A percentile compares a stretch with the other conserved stretches of the same genome.
phyloP scores from a whole-genome alignment of 2,113 vertebrate species.

The Mola mola region DNA sequence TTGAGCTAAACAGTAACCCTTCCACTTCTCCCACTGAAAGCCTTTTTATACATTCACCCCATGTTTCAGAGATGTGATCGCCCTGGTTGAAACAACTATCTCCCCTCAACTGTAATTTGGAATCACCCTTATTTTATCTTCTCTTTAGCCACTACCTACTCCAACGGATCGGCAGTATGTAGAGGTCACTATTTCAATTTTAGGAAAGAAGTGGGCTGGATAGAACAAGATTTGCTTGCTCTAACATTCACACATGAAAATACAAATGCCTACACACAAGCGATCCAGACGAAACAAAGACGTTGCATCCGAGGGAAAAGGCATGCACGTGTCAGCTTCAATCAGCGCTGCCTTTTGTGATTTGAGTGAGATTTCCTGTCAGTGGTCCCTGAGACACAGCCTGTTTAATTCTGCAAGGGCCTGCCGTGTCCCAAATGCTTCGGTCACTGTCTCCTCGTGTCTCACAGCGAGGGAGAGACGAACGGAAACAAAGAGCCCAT shows the following conservation, averaged over 20 bases:
- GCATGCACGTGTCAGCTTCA: conserved; percentile 75
- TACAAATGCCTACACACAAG: conserved; percentile 46
- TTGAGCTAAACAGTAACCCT: conserved; percentile 74
- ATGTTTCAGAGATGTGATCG: conserved; percentile 22
- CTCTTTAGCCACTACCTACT: conserved; percentile 39
- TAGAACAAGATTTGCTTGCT: conserved; percentile 1
- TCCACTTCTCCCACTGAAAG: conserved; percentile 52
- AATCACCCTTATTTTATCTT: conserved; percentile 45
- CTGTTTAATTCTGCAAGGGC: conserved; percentile 76
- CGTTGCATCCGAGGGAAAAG: conserved; percentile 59
- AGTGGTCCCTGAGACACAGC: conserved; percentile 56
- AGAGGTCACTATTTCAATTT: conserved; percentile 63
- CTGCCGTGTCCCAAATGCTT: conserved; percentile 55
- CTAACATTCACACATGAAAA: conserved; percentile 17
- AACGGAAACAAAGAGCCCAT: conserved; percentile 51
- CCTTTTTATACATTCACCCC: conserved; percentile 53
- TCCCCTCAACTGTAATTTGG: conserved; percentile 22
- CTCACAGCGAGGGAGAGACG: conserved; percentile 42
- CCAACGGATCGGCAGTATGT: conserved; percentile 46
- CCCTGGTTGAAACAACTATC: too few relatives aligned
- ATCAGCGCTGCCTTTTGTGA: conserved; percentile 74
- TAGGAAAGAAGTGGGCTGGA: conserved; percentile 32
- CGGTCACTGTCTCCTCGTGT: conserved; percentile 69
- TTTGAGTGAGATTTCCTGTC: conserved; percentile 80
- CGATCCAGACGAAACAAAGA: conserved; percentile 76